phyloP scores from a whole-genome alignment of 2,888 invertebrate species.

The Cheiracanthium punctorium region DNA sequence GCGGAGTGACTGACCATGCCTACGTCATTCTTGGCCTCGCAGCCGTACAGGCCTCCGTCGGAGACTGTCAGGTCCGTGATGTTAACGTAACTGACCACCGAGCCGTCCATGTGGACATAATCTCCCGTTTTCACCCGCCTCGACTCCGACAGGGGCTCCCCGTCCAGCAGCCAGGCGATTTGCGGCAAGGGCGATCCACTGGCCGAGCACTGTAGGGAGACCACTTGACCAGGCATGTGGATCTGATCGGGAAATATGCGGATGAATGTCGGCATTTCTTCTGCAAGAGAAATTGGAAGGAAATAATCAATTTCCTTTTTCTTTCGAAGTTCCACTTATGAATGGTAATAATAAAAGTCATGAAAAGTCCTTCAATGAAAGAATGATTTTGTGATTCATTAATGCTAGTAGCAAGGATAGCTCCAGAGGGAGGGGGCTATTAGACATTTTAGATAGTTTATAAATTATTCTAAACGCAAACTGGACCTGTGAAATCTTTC shows the following conservation, averaged over 20 bases:
- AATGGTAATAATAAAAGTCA: too few species aligned
- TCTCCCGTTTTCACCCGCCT: slow-evolving; percentile 66
- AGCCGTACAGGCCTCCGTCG: slow-evolving; percentile 67
- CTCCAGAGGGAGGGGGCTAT: too few species aligned
- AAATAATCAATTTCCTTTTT: too few species aligned
- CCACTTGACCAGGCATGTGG: slow-evolving; percentile 64
- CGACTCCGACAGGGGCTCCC: slow-evolving; percentile 56
- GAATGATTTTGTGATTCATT: too few species aligned
- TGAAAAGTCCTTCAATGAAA: too few species aligned
- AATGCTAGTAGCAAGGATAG: too few species aligned
- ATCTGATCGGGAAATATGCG: slow-evolving; percentile 68
- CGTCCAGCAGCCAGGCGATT: slow-evolving; percentile 70
- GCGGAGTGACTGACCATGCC: slow-evolving; percentile 72
- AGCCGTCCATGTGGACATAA: slow-evolving; percentile 65
- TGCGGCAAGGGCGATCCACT: slow-evolving; percentile 70
- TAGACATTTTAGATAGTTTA: too few species aligned
- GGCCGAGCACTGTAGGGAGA: slow-evolving; percentile 70
- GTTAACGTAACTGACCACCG: slow-evolving; percentile 68
- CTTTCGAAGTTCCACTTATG: too few species aligned
- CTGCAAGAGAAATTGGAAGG: slow-evolving; percentile 33
- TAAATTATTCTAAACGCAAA: too few species aligned
- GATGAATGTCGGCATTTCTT: slow-evolving; percentile 66
- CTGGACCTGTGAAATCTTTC: too few species aligned
- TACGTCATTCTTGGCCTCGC: slow-evolving; percentile 65
- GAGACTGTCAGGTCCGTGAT: slow-evolving; percentile 62